phyloP scores from a whole-genome alignment of 2,113 vertebrate species.

The Corvus hawaiiensis region DNA sequence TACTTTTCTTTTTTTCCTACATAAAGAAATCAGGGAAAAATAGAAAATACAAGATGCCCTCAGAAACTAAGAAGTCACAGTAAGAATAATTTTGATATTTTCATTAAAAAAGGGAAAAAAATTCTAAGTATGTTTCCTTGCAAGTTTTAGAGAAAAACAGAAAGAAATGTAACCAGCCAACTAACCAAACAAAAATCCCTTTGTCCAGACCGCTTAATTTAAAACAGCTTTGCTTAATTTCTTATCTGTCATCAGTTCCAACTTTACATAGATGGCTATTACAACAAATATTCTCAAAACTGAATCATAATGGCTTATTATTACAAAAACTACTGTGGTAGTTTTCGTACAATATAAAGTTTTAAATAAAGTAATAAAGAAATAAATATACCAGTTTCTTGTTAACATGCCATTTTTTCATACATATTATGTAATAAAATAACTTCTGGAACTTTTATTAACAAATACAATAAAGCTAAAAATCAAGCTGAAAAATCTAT shows the following conservation, averaged over 20 bases:
- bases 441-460: background rate
- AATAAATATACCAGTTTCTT: background rate
- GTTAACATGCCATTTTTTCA: background rate
- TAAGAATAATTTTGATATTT: background rate
- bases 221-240: constrained; percentile 36
- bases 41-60: background rate
- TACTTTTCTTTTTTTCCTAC: background rate
- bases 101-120: background rate
- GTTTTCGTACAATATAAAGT: background rate
- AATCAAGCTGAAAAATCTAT: background rate
- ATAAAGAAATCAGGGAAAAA: background rate
- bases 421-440: background rate
- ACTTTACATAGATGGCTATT: background rate
- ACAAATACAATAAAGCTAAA: background rate
- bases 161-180: background rate
- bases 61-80: background rate
- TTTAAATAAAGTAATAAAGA: background rate
- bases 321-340: background rate
- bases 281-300: background rate
- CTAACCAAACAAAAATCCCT: background rate
- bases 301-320: background rate
- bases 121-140: background rate
- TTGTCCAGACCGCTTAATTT: constrained; percentile 23
- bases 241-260: constrained; percentile 40
- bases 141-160: background rate